These are phyloP conservation scores for Vireo altiloquus DNA, from an alignment of 2,113 vertebrate species.

Conservation along the genomic window DNA sequence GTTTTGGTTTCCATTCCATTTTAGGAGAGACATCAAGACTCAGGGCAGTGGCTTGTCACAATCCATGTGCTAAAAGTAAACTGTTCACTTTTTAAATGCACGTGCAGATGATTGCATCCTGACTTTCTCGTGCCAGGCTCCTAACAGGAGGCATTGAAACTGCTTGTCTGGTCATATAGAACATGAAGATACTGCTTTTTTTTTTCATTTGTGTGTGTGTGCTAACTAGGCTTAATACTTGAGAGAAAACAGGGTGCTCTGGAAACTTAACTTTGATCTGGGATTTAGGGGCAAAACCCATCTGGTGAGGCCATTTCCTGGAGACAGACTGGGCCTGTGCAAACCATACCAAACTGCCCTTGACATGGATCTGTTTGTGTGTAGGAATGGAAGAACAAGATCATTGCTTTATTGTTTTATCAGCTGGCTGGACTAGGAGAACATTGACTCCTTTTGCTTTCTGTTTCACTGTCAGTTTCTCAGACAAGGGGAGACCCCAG, in stretches of 20 bases:
- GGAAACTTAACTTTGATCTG: not conserved
- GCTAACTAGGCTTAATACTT: not conserved
- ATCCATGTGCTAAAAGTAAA: not conserved
- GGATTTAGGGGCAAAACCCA: not conserved
- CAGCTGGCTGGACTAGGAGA: not conserved
- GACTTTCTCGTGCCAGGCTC: not conserved
- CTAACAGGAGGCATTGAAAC: not conserved
- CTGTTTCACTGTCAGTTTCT: constrained; percentile 59
- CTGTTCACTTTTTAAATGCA: not conserved
- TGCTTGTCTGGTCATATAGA: not conserved
- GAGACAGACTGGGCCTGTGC: not conserved
- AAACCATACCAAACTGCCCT: not conserved
- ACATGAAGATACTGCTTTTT: not conserved
- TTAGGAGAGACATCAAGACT: not conserved
- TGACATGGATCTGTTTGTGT: not conserved
- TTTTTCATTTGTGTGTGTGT: not conserved
- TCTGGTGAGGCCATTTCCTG: not conserved
- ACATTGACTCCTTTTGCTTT: not conserved
- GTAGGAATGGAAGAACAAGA: not conserved
- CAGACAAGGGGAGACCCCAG: constrained; percentile 73
- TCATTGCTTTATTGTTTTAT: not conserved
- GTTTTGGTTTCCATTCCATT: not conserved
- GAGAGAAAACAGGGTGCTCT: not conserved
- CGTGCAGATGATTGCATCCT: not conserved
- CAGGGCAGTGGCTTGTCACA: not conserved